phyloP scores from a whole-genome alignment of 1,140 invertebrate genomes.

The Brachionus rubens region DNA sequence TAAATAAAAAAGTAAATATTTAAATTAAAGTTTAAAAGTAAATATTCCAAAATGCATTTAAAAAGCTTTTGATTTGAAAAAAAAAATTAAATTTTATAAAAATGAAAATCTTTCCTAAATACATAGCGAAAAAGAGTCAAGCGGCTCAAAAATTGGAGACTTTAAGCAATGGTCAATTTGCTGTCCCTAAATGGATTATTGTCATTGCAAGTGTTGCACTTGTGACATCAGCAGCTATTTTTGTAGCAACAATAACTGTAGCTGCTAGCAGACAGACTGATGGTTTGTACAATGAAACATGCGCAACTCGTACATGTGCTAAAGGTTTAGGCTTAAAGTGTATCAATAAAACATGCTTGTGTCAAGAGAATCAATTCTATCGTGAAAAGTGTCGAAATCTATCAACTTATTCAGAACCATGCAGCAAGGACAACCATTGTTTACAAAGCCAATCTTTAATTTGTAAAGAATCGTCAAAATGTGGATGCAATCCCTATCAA shows the following conservation, averaged over 20 bases:
- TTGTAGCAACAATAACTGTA: background rate
- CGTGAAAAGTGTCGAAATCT: background rate
- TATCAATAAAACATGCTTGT: background rate
- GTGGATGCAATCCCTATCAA: background rate
- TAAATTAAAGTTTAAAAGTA: too few relatives aligned
- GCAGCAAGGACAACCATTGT: background rate
- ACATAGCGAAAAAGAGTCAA: background rate
- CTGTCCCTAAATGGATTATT: background rate
- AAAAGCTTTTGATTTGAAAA: too few relatives aligned
- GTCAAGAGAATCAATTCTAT: background rate
- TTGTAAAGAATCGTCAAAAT: background rate
- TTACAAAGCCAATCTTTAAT: background rate
- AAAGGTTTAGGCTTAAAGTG: background rate
- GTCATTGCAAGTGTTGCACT: background rate
- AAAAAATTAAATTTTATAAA: background rate
- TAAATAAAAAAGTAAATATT: too few relatives aligned
- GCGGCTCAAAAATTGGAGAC: background rate
- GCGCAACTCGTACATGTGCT: background rate
- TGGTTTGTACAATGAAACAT: slow-evolving; percentile 1
- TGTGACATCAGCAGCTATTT: background rate
- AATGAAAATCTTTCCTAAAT: background rate
- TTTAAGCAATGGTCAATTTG: background rate
- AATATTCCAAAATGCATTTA: too few relatives aligned
- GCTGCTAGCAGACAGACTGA: background rate
- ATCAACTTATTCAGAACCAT: background rate